A percentile compares a stretch with the other conserved stretches of the same genome.
phyloP scores from a whole-genome alignment of 1,140 invertebrate genomes.

The Euura saliciscinereae region DNA sequence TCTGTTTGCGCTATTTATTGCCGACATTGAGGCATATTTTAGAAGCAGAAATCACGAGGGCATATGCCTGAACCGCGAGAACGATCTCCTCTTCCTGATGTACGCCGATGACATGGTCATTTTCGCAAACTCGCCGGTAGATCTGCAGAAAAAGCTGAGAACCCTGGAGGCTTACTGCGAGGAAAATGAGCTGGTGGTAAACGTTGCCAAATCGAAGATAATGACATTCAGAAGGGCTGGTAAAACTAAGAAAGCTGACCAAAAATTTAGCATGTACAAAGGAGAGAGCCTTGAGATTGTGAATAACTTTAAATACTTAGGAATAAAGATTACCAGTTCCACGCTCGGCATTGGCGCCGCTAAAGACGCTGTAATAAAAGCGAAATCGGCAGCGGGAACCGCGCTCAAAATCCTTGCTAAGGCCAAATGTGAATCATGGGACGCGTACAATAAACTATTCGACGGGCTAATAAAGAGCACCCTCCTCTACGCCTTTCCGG shows the following conservation, averaged over 20 bases:
- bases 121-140: constrained; percentile 18
- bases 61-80: constrained; percentile 6
- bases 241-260: constrained; percentile 1
- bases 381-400: constrained; percentile 9
- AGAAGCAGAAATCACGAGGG: neutral
- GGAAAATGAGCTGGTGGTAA: constrained; percentile 19
- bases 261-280: constrained; percentile 6
- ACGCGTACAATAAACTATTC: constrained; percentile 4
- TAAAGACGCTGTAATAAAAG: constrained; percentile 4
- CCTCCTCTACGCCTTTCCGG: neutral
- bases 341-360: neutral
- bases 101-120: constrained; percentile 26
- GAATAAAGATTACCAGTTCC: constrained; percentile 14
- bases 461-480: constrained; percentile 12
- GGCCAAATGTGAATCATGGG: constrained; percentile 9
- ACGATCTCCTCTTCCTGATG: neutral
- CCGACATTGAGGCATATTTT: constrained; percentile 25
- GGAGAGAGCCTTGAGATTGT: constrained; percentile 14
- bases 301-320: constrained; percentile 11
- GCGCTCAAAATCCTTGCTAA: constrained; percentile 11
- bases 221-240: constrained; percentile 19
- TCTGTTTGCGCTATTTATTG: constrained; percentile 25
- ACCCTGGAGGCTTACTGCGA: constrained; percentile 18
- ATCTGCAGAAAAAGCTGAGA: constrained; percentile 21
- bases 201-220: constrained; percentile 28